Evolutionary conservation across 1,140 invertebrate genomes (phyloP), one percentile per base, ranked within the genome.

Genomic region (Radopholus similis): DNA sequence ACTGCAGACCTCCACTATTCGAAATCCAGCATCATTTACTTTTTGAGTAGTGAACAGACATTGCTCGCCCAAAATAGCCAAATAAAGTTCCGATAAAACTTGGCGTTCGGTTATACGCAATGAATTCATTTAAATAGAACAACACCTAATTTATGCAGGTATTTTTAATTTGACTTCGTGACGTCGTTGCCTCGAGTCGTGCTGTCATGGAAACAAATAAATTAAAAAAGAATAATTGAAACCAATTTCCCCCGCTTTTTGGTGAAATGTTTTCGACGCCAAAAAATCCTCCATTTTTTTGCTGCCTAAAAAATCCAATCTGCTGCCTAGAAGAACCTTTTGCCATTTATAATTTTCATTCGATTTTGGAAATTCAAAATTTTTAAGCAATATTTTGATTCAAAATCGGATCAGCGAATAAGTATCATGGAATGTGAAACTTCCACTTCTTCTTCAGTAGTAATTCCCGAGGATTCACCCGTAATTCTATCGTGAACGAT

Each of bases 31-130:
- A 8, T 44, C 34, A n/a, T 42, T 11, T 5, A 23, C n/a, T 35
- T 18, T 40, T 49, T 32, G 32, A 3, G 6, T 18, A 26, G 59
- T 62, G 26, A 34, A 49, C 11, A 13, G 35, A 32, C 59, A 62
- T 0, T 30, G 59, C 18, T 62, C 59, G 2, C 59, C 59, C 28
- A 42, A 23, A 2, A 62, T 13, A 2, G 59, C 59, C 59, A 62
- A 62, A 62, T 47, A 62, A 6, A 62, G 30, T 34, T 62, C 59
- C 1, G 59, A 62, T 13, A 62, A 32, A 2, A 54, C 30, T 54
- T 54, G 30, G 35, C 4, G 35, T 23, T 54, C 51, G 11, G 51
- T 4, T 23, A 54, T 18, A 4, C 37, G 34, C 56, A 60, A n/a
- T n/a, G n/a, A n/a, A n/a, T n/a, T n/a, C n/a, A n/a, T n/a, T n/a